Evolutionary conservation across 2,888 invertebrate species (phyloP).

Genomic region (Oscheius sp.): DNA sequence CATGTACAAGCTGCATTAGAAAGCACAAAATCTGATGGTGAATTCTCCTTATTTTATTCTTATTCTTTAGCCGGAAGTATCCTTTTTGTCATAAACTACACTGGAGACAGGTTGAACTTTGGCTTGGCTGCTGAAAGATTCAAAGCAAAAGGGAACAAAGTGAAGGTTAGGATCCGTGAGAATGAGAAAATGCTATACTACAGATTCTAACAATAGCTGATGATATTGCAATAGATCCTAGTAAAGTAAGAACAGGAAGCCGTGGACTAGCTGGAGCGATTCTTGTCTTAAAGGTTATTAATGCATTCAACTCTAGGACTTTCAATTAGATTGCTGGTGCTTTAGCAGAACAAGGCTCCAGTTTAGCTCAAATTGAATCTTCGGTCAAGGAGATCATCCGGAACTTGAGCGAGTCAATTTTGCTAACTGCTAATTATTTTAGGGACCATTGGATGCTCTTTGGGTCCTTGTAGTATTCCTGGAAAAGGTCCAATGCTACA

Average conservation of each 20-base stretch:
- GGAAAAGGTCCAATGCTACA: constrained; percentile 77
- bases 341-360: constrained; percentile 77
- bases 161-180: constrained; percentile 2
- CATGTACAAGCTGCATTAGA: constrained; percentile 78
- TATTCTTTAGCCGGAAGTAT: constrained; percentile 75
- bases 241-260: constrained; percentile 75
- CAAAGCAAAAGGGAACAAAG: constrained; percentile 70
- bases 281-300: constrained; percentile 74
- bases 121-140: constrained; percentile 83
- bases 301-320: constrained; percentile 29
- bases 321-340: constrained; percentile 80
- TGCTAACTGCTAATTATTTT: constrained; percentile 65
- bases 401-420: constrained; percentile 9
- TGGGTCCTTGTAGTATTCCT: constrained; percentile 79
- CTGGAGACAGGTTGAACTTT: constrained; percentile 83
- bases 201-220: constrained; percentile 77
- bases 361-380: constrained; percentile 75
- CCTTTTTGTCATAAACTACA: constrained; percentile 81
- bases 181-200: neutral
- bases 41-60: neutral
- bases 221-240: constrained; percentile 76
- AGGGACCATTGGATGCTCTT: constrained; percentile 80
- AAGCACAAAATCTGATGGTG: constrained; percentile 39
- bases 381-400: constrained; percentile 61
- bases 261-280: constrained; percentile 77